phyloP scores from a whole-genome alignment of 2,888 invertebrate genomes.

The Ophraella communa region DNA sequence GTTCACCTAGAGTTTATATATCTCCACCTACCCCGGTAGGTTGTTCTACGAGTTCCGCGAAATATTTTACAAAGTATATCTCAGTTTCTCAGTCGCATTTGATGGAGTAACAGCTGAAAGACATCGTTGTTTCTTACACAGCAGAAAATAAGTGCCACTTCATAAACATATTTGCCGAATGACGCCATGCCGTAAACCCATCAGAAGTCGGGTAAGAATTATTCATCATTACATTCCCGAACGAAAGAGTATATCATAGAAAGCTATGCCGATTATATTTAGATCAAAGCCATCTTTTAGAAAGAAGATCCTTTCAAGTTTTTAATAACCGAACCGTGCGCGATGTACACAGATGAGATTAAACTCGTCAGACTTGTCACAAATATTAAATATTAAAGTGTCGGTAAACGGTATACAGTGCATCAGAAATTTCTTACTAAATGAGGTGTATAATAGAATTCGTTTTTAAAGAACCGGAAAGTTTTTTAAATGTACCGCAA shows the following conservation, averaged over 20 bases:
- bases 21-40: background rate
- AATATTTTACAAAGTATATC: background rate
- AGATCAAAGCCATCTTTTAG: slow-evolving; percentile 41
- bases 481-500: background rate
- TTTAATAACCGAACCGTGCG: slow-evolving; percentile 39
- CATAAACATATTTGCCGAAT: slow-evolving; percentile 16
- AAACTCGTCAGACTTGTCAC: slow-evolving; percentile 17
- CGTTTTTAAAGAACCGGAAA: background rate
- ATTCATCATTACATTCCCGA: slow-evolving; percentile 11
- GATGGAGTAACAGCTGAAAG: slow-evolving; percentile 1
- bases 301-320: slow-evolving; percentile 39
- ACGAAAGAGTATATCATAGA: slow-evolving; percentile 24
- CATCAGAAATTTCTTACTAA: slow-evolving; percentile 22
- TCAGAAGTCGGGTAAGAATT: slow-evolving; percentile 6
- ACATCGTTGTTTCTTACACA: slow-evolving; percentile 5
- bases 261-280: slow-evolving; percentile 40
- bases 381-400: slow-evolving; percentile 28
- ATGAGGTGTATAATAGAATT: slow-evolving; percentile 23
- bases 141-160: slow-evolving; percentile 10
- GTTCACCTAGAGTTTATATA: background rate
- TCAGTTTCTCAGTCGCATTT: background rate
- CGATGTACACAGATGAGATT: slow-evolving; percentile 22
- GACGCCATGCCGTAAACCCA: slow-evolving; percentile 10
- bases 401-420: slow-evolving; percentile 14
- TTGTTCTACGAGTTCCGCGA: background rate